These are phyloP conservation scores for Holocentrus rufus DNA, from an alignment of 2,797 vertebrate genomes.

Conservation along the genomic window DNA sequence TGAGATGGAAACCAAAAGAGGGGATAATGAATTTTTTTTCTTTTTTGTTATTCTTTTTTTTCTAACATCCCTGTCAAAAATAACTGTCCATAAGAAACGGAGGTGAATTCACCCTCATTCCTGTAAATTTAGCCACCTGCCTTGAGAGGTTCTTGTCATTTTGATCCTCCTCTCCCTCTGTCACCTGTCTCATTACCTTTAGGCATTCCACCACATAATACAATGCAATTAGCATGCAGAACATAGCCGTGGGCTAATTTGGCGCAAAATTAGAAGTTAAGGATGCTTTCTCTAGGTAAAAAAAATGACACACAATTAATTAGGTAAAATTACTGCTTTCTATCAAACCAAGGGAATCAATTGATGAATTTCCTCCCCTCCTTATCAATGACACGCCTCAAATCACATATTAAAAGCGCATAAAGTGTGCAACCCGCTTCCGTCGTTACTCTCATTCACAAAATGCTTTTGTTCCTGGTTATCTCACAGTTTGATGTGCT, in stretches of 20 bases:
- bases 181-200: background rate
- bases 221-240: background rate
- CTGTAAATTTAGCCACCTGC: background rate
- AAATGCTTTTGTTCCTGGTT: background rate
- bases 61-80: background rate
- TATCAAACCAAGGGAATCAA: background rate
- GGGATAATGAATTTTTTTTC: background rate
- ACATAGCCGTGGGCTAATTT: constrained; percentile 3
- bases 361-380: constrained; percentile 12
- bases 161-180: background rate
- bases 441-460: background rate
- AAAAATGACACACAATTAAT: constrained; percentile 2
- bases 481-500: background rate
- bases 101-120: background rate
- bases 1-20: background rate
- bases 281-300: too few species aligned
- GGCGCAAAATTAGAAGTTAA: background rate
- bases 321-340: background rate
- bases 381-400: constrained; percentile 7
- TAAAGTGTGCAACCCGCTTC: background rate
- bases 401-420: constrained; percentile 1
- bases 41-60: background rate
- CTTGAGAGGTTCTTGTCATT: background rate
- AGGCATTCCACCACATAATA: background rate
- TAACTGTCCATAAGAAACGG: background rate